Base-by-base conservation (phyloP, 2,797 vertebrate genomes). In the Todus mexicanus region DNA sequence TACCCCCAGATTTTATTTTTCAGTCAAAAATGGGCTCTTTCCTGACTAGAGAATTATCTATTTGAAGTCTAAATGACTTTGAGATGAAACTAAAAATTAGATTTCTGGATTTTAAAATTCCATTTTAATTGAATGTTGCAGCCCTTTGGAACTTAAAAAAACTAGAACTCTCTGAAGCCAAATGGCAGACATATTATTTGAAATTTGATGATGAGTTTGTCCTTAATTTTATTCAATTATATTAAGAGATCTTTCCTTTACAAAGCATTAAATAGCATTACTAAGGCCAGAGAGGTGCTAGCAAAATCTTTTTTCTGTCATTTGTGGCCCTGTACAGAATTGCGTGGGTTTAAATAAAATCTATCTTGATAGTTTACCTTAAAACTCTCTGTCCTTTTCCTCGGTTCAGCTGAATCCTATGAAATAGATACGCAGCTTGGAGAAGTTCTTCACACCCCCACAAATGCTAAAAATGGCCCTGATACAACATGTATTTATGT, bases 401-500 rank as follows among this genome's bases (percentile, higher is more conserved):
- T 94, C 85, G 40, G 93, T 96, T 97, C 92, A 94, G 90, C 87
- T 95, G 80, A 96, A 97, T 96, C 89, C 85, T 92, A 94, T 96
- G 94, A 96, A 95, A 96, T 71, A 96, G 94, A 96, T 95, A 95
- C 26, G 87, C 95, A 97, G 96, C 96, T 96, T 96, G 94, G 72
- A 97, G 95, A 96, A 93, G 93, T 92, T 96, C 97, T 96, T 96
- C 86, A 96, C 97, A 95, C 97, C 96, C 97, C 96, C 97, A 93
- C 97, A 96, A 95, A 93, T 13, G 89, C 97, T 97, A 97, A 97
- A 97, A 97, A 97, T 97, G 96, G 95, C 95, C 90, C 93, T 93
- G 91, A 96, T 96, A 96, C 96, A 97, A 95, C 95, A 94, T 97
- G 95, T 95, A 97, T 97, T 97, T 97, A 96, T 97, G 93, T 97